Evolutionary conservation across 2,888 invertebrate genomes (phyloP).

Genomic region (Meiosimyza platycephala): DNA sequence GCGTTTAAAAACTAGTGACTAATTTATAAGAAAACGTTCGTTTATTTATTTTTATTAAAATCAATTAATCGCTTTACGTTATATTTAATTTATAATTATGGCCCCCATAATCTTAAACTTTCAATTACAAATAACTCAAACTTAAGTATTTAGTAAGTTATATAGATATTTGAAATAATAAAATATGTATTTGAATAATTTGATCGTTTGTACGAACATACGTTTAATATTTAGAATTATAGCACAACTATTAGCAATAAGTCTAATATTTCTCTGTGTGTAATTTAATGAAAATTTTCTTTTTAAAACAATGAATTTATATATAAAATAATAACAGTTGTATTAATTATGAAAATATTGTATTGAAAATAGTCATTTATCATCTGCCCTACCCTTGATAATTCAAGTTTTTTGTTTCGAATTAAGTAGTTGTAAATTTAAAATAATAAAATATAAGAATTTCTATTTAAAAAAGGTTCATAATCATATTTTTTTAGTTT

Average conservation of each 20-base stretch:
- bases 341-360: not conserved
- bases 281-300: constrained; percentile 27
- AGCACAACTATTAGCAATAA: constrained; percentile 18
- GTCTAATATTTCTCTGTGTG: constrained; percentile 13
- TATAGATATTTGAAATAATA: not conserved
- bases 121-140: constrained; percentile 20
- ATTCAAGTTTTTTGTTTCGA: constrained; percentile 14
- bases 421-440: constrained; percentile 23
- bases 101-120: constrained; percentile 17
- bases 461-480: no score
- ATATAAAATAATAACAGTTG: not conserved
- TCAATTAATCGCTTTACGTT: constrained; percentile 8
- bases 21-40: constrained; percentile 42
- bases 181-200: no score
- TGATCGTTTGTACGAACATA: not conserved
- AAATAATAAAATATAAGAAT: not conserved
- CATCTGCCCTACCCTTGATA: not conserved
- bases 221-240: not conserved
- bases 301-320: not conserved
- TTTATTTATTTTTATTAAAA: constrained; percentile 3
- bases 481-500: no score
- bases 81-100: constrained; percentile 21
- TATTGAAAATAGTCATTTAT: constrained; percentile 19
- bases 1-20: constrained; percentile 77
- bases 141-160: constrained; percentile 24